Percentiles rank a stretch among this genome's conserved stretches.
These are phyloP conservation scores for Homalodisca vitripennis DNA, from an alignment of 1,140 invertebrate species.

Conservation along the genomic window DNA sequence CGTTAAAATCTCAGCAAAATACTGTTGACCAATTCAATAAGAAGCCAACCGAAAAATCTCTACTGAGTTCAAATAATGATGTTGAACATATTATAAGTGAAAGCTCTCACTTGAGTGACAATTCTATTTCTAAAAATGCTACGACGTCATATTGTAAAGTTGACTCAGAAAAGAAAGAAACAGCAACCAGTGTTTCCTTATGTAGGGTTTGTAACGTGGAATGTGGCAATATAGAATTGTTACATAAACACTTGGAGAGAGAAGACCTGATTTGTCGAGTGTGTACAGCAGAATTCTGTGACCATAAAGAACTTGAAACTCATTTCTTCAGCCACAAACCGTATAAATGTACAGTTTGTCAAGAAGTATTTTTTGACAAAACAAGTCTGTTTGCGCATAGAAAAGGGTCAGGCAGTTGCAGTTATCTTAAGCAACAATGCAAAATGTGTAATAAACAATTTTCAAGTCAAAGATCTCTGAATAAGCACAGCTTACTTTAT, in stretches of 20 bases:
- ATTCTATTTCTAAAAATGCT: too few species aligned
- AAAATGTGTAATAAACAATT: constrained; percentile 6
- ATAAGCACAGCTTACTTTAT: not conserved
- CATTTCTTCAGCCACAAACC: constrained; percentile 1
- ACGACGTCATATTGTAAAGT: too few species aligned
- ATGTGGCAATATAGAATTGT: too few species aligned
- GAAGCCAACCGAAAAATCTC: too few species aligned
- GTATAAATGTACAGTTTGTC: not conserved
- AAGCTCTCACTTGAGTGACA: too few species aligned
- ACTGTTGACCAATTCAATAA: too few species aligned
- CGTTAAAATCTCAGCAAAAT: too few species aligned
- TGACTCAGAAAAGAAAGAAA: too few species aligned
- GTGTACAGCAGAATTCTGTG: not conserved
- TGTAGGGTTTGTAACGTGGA: too few species aligned
- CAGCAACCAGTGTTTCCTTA: too few species aligned
- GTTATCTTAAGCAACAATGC: not conserved
- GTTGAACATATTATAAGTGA: too few species aligned
- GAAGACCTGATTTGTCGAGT: not conserved
- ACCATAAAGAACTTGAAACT: not conserved
- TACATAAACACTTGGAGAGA: not conserved
- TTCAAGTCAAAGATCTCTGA: not conserved
- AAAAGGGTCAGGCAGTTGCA: not conserved
- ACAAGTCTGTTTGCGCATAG: not conserved
- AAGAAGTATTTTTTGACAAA: not conserved
- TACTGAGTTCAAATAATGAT: too few species aligned